These are phyloP conservation scores for Gymnarchus niloticus DNA, from an alignment of 2,113 vertebrate genomes.

Conservation along the genomic window DNA sequence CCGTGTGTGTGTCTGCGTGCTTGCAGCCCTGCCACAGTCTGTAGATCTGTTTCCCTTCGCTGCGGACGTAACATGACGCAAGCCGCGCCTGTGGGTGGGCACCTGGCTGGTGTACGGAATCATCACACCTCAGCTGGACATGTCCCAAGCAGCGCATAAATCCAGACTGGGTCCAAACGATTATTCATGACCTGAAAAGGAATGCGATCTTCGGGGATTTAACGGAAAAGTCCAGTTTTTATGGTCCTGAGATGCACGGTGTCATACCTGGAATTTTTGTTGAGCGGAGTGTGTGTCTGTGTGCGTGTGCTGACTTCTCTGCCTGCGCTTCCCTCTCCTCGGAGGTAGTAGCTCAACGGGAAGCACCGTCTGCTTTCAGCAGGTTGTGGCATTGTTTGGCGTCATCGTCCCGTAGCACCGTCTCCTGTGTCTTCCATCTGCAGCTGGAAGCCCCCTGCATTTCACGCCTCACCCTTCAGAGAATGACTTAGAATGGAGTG, in stretches of 20 bases:
- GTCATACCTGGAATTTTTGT: not conserved
- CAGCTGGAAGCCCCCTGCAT: not conserved
- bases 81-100: not conserved
- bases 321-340: constrained; percentile 10
- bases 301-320: not conserved
- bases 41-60: not conserved
- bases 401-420: too few species aligned
- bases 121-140: not conserved
- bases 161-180: not conserved
- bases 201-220: not conserved
- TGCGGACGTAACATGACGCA: not conserved
- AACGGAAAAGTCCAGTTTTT: not conserved
- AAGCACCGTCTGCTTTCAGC: constrained; percentile 48
- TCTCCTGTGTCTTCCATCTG: not conserved
- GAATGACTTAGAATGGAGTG: not conserved
- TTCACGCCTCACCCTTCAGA: constrained; percentile 27
- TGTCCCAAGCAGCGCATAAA: not conserved
- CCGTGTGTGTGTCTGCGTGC: not conserved
- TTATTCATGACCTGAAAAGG: constrained; percentile 1
- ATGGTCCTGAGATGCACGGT: too few species aligned
- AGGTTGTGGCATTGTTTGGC: not conserved
- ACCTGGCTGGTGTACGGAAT: not conserved
- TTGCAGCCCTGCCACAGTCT: not conserved
- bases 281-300: not conserved
- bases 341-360: constrained; percentile 29